Percentiles rank a stretch among this genome's conserved stretches.
Evolutionary conservation across 2,113 vertebrate genomes (phyloP).

Genomic region (Neopipo cinnamomea): DNA sequence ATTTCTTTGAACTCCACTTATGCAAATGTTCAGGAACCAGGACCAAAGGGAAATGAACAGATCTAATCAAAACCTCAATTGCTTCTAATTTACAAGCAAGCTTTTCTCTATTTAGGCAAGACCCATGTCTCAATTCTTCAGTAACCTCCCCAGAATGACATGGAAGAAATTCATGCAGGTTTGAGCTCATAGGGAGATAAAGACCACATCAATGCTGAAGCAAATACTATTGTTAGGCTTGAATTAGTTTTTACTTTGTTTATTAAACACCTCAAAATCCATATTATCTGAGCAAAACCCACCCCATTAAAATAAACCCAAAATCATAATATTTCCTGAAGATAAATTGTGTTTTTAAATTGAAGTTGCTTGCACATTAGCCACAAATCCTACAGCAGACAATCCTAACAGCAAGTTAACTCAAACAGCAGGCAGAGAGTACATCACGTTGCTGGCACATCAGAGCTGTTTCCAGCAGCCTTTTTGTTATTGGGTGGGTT

Average conservation of each 20-base stretch:
- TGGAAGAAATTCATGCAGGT: background rate
- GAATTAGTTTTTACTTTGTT: background rate
- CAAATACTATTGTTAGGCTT: background rate
- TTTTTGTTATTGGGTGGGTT: background rate
- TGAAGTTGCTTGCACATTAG: background rate
- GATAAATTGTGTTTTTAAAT: background rate
- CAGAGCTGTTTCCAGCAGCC: background rate
- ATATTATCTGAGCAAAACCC: background rate
- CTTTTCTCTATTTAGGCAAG: background rate
- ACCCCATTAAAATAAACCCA: background rate
- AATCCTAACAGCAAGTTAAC: conserved; percentile 2
- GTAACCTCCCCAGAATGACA: background rate
- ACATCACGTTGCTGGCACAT: background rate
- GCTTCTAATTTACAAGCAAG: conserved; percentile 22
- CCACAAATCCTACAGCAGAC: background rate
- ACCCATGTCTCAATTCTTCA: background rate
- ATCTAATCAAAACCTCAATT: conserved; percentile 40
- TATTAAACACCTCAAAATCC: background rate
- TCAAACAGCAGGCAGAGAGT: conserved; percentile 4
- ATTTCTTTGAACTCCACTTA: conserved; percentile 47
- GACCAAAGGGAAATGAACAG: conserved; percentile 21
- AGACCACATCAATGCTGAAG: background rate
- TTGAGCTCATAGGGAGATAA: background rate
- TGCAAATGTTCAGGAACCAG: background rate
- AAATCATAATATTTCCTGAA: background rate